Evolutionary conservation across 2,888 invertebrate genomes (phyloP), one percentile per base, ranked within the genome.

Genomic region (Tachina lurida): DNA sequence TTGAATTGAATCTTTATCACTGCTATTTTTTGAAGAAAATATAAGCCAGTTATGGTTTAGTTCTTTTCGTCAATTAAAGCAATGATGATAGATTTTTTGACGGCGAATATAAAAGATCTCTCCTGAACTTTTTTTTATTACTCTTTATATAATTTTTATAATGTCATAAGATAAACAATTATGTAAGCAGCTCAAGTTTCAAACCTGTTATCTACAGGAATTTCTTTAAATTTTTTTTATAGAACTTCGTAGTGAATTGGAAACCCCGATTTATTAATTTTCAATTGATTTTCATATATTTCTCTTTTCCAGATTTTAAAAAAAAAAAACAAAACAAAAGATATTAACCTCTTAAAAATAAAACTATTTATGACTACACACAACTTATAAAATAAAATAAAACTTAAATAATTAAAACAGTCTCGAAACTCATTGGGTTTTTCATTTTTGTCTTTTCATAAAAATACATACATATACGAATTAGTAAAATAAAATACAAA

Each of bases 331-430:
- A 82, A 84, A 63, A 82, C 81, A 77, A 74, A 77, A 80, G 73
- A 62, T 47, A 56, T 47, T 39, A 56, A 68, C 68, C 62, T 52
- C 65, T 62, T 70, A 68, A 52, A 19, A 63, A n/a, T 49, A 75
- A 79, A 65, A 65, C 49, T 74, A 77, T 67, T 74, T 76, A 76
- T 39, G 15, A 62, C 15, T 56, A 67, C 41, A 49, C 52, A 63
- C 15, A 45, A 22, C 22, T 56, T 79, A 83, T 22, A 70, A 70
- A 63, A 56, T 83, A 63, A 63, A 79, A 13, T 71, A 74, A 74
- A 82, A 70, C 68, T 74, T 79, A 81, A 74, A 74, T 58, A 45
- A 58, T 49, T 75, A 77, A 78, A 80, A 79, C 86, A 83, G 82
- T 84, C 86, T 84, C 70, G 75, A 71, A 77, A 81, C 49, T 71